These are phyloP conservation scores for Bombyx mori DNA, from an alignment of 1,140 invertebrate species.

Conservation along the genomic window ASM3026992v2 NC_085116.1:7630501-7631000, in stretches of 20 bases:
- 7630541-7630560: constrained; percentile 19
- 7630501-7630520: no score
- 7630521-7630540: background rate
- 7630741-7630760: constrained; percentile 17
- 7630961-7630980: no score
- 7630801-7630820: constrained; percentile 2
- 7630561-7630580: constrained; percentile 25
- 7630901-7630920: no score
- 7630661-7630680: constrained; percentile 15
- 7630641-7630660: constrained; percentile 19
- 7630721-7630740: constrained; percentile 12
- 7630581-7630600: constrained; percentile 23
- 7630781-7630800: constrained; percentile 25
- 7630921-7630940: no score
- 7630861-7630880: constrained; percentile 20
- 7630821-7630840: constrained; percentile 14
- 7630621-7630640: constrained; percentile 6
- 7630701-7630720: constrained; percentile 15
- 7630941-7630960: no score
- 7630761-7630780: constrained; percentile 19
- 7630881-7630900: constrained; percentile 16
- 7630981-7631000: no score
- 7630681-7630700: constrained; percentile 20
- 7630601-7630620: constrained; percentile 22
- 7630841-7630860: constrained; percentile 19